Percentiles rank a stretch among this genome's conserved stretches.
phyloP scores from a whole-genome alignment of 2,888 invertebrate species.

The Sepiola atlantica region DNA sequence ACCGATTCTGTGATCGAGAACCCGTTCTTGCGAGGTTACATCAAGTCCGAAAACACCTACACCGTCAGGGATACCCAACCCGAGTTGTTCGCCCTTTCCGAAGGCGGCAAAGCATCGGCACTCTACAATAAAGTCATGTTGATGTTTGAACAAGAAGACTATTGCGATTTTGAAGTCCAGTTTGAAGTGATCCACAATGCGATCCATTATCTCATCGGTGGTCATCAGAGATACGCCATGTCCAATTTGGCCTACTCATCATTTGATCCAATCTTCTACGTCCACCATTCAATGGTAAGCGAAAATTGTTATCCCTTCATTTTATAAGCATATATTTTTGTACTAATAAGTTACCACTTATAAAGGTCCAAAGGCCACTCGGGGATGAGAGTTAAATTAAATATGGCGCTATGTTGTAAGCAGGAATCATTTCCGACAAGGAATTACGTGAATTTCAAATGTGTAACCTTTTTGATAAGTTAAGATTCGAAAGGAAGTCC shows the following conservation, averaged over 20 bases:
- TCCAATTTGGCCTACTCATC: slow-evolving; percentile 52
- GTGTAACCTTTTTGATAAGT: too few species aligned
- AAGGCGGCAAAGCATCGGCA: slow-evolving; percentile 43
- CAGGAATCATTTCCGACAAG: too few species aligned
- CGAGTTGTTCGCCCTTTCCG: slow-evolving; percentile 24
- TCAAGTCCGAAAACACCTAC: slow-evolving; percentile 39
- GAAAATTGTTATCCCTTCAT: background rate
- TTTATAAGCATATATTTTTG: too few species aligned
- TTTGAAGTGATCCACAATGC: slow-evolving; percentile 49
- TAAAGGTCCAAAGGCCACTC: too few species aligned
- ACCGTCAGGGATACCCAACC: slow-evolving; percentile 41
- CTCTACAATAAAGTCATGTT: slow-evolving; percentile 40
- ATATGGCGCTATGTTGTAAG: too few species aligned
- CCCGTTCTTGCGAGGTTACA: slow-evolving; percentile 47
- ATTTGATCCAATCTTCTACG: slow-evolving; percentile 55
- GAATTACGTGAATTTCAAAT: too few species aligned
- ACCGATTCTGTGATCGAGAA: slow-evolving; percentile 47
- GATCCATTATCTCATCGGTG: slow-evolving; percentile 50
- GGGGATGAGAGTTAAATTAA: too few species aligned
- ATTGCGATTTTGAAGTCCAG: slow-evolving; percentile 56
- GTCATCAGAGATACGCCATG: slow-evolving; percentile 52
- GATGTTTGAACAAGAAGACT: slow-evolving; percentile 49
- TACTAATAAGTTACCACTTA: too few species aligned
- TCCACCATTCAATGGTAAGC: slow-evolving; percentile 53
- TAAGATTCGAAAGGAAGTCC: too few species aligned